Percentiles rank a stretch among this genome's conserved stretches.
Evolutionary conservation across 2,888 invertebrate genomes (phyloP).

Genomic region (Therioaphis trifolii): DNA sequence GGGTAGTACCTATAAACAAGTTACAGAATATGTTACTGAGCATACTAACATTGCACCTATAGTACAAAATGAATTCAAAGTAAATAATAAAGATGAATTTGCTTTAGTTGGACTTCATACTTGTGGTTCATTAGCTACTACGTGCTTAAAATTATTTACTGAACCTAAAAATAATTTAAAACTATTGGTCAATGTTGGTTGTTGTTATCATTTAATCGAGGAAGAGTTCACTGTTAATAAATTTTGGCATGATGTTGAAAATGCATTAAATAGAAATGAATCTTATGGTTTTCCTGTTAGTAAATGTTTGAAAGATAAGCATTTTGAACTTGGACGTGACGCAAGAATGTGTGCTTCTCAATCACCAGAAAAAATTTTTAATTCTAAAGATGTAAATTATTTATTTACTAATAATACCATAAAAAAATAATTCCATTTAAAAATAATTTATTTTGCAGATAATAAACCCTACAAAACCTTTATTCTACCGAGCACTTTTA

Average conservation of each 20-base stretch:
- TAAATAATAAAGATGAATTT: constrained; percentile 69
- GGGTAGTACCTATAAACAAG: constrained; percentile 73
- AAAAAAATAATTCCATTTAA: not conserved
- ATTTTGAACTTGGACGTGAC: constrained; percentile 76
- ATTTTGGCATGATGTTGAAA: constrained; percentile 68
- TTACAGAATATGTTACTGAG: constrained; percentile 74
- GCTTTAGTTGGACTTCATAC: constrained; percentile 83
- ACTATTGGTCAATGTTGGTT: constrained; percentile 84
- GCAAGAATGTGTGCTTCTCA: constrained; percentile 89
- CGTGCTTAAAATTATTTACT: constrained; percentile 78
- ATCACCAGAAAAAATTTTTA: constrained; percentile 78
- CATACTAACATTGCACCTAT: constrained; percentile 72
- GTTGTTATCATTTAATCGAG: constrained; percentile 87
- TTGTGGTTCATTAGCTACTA: constrained; percentile 85
- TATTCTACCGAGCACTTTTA: constrained; percentile 82
- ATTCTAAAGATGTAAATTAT: constrained; percentile 70
- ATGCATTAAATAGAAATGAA: constrained; percentile 66
- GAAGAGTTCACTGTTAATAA: constrained; percentile 71
- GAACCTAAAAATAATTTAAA: constrained; percentile 71
- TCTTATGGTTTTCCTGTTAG: constrained; percentile 78
- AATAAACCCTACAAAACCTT: constrained; percentile 71
- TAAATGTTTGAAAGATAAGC: constrained; percentile 71
- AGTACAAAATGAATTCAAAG: constrained; percentile 71
- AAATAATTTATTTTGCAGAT: constrained; percentile 52
- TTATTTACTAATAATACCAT: not conserved